A percentile compares a stretch with the other conserved stretches of the same genome.
Conservation (phyloP, 2,113 vertebrate species). For the Naja naja region DNA sequence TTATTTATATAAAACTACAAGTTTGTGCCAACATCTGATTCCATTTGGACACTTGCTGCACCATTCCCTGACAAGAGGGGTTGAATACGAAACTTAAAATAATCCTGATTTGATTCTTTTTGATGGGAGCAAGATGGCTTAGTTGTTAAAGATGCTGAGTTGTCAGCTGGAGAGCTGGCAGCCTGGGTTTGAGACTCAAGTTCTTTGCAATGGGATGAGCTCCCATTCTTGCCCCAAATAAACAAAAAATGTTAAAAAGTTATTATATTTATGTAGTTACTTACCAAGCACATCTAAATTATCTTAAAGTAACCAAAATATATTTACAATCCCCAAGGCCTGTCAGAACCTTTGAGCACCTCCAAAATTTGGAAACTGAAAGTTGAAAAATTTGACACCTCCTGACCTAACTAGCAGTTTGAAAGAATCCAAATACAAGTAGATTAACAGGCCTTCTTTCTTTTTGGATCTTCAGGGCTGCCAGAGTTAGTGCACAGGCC, state of each 20-base stretch:
- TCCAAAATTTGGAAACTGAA: too few species aligned
- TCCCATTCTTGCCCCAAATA: neutral
- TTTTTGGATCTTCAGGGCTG: too few species aligned
- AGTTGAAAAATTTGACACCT: neutral
- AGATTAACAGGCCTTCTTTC: too few species aligned
- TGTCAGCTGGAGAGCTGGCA: neutral
- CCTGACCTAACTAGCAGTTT: neutral
- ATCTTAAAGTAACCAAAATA: too few species aligned
- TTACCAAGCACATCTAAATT: too few species aligned
- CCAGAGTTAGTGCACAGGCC: too few species aligned
- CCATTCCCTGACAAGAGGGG: neutral
- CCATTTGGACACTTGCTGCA: neutral
- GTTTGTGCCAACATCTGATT: neutral
- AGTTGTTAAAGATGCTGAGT: neutral
- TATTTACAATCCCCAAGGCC: too few species aligned
- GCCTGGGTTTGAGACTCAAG: neutral
- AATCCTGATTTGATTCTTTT: neutral
- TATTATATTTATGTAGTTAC: too few species aligned
- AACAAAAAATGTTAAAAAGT: too few species aligned
- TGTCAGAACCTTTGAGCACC: too few species aligned
- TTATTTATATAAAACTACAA: neutral
- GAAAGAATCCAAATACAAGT: neutral
- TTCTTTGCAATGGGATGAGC: neutral
- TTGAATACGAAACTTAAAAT: neutral
- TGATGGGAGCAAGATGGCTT: too few species aligned